These are phyloP conservation scores for Sebastes diaconus DNA, from an alignment of 2,797 vertebrate genomes.

Conservation along the genomic window DNA sequence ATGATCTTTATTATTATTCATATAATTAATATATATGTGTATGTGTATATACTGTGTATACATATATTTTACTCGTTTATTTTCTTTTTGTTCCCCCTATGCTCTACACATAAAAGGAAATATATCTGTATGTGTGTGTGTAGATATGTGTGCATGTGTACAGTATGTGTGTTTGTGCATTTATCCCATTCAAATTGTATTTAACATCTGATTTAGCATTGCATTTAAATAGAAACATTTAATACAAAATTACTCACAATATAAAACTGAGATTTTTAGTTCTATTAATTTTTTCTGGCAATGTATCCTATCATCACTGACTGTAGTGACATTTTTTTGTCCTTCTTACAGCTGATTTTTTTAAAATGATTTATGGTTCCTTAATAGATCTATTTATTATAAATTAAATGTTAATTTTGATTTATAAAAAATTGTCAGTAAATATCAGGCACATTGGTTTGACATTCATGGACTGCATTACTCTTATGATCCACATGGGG, in stretches of 20 bases:
- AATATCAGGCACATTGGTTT: not conserved
- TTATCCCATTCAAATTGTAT: too few species aligned
- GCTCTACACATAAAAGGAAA: too few species aligned
- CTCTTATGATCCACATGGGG: slow-evolving; percentile 45
- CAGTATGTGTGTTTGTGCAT: too few species aligned
- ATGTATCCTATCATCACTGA: not conserved
- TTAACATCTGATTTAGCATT: not conserved
- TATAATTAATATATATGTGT: too few species aligned
- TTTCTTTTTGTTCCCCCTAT: too few species aligned
- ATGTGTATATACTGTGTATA: too few species aligned
- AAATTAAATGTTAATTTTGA: not conserved
- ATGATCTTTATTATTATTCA: too few species aligned
- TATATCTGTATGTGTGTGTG: too few species aligned
- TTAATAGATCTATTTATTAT: not conserved
- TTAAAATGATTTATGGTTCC: too few species aligned
- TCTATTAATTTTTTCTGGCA: not conserved
- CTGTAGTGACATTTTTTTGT: not conserved
- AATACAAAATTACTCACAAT: not conserved
- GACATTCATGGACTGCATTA: not conserved
- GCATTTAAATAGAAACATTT: not conserved
- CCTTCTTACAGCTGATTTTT: not conserved
- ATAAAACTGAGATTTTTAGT: not conserved
- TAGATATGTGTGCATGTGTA: too few species aligned
- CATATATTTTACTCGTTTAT: too few species aligned
- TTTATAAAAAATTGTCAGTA: not conserved